Evolutionary conservation across 2,888 invertebrate species (phyloP).

Genomic region (Timema podura): DNA sequence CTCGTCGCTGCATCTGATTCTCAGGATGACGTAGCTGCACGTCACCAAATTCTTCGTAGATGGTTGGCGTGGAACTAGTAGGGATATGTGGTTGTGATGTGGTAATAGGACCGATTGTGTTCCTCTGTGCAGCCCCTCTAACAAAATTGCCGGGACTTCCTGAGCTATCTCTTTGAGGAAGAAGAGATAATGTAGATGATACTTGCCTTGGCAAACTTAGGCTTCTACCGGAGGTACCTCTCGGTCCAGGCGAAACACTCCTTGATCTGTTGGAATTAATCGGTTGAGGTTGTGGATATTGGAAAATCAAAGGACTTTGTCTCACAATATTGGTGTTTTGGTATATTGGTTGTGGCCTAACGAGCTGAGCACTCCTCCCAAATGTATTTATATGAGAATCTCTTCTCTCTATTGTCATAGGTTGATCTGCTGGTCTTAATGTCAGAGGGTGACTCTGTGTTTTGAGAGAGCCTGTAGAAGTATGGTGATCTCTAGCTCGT

Average conservation of each 20-base stretch:
- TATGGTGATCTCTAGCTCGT: slow-evolving; percentile 12
- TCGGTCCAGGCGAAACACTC: slow-evolving; percentile 45
- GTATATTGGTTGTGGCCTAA: slow-evolving; percentile 23
- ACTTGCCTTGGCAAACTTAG: slow-evolving; percentile 43
- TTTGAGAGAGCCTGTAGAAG: slow-evolving; percentile 17
- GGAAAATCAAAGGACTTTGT: background rate
- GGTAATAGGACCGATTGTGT: slow-evolving; percentile 27
- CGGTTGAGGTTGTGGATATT: slow-evolving; percentile 11
- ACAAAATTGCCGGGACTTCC: slow-evolving; percentile 14
- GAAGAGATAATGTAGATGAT: background rate
- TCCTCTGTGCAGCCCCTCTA: slow-evolving; percentile 24
- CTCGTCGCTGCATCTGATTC: slow-evolving; percentile 3
- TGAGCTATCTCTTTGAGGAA: background rate
- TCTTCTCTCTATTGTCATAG: slow-evolving; percentile 1
- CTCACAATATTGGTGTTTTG: background rate
- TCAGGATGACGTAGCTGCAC: slow-evolving; percentile 23
- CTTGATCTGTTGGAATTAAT: slow-evolving; percentile 37
- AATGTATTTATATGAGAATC: background rate
- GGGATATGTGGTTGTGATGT: slow-evolving; percentile 11
- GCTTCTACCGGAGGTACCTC: slow-evolving; percentile 44
- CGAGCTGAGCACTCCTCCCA: slow-evolving; percentile 11
- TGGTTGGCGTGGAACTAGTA: slow-evolving; percentile 22
- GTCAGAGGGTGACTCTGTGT: background rate
- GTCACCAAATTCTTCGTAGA: slow-evolving; percentile 24
- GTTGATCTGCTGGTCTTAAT: background rate